A percentile compares a stretch with the other conserved stretches of the same genome.
phyloP scores from a whole-genome alignment of 1,140 invertebrate genomes.

The Drosophila mauritiana region DNA sequence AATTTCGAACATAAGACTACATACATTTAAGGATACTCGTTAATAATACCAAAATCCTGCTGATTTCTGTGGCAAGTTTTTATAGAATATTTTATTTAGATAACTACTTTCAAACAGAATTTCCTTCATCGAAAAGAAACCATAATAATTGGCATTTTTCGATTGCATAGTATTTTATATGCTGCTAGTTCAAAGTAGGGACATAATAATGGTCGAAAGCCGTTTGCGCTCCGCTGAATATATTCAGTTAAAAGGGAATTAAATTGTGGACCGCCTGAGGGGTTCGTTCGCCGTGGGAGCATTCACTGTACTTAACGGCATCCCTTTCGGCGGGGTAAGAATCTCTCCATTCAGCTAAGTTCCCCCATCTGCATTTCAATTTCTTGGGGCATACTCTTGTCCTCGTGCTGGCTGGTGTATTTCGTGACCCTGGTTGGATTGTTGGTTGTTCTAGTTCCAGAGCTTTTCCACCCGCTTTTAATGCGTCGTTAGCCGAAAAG shows the following conservation, averaged over 20 bases:
- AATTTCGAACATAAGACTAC: no score
- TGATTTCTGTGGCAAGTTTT: no score
- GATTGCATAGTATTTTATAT: no score
- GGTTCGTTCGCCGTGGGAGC: neutral
- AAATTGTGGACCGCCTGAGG: neutral
- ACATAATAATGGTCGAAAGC: no score
- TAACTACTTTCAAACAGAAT: no score
- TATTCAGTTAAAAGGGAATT: neutral
- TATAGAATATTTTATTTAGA: no score
- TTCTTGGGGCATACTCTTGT: constrained; percentile 28
- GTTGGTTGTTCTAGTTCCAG: constrained; percentile 53
- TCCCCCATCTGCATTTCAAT: constrained; percentile 34
- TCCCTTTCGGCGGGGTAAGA: neutral
- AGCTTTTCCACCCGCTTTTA: constrained; percentile 21
- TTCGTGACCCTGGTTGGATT: constrained; percentile 49
- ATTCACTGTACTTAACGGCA: constrained; percentile 7
- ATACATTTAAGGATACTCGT: no score
- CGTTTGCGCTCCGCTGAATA: no score
- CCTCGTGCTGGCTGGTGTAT: constrained; percentile 17
- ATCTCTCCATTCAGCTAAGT: neutral
- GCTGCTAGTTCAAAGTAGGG: no score
- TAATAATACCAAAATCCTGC: no score
- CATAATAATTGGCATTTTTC: no score
- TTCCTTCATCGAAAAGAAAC: no score
- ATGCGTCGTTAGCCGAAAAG: constrained; percentile 28